Conservation (phyloP, 2,113 vertebrate species). For the Paraplagusia blochii region DNA sequence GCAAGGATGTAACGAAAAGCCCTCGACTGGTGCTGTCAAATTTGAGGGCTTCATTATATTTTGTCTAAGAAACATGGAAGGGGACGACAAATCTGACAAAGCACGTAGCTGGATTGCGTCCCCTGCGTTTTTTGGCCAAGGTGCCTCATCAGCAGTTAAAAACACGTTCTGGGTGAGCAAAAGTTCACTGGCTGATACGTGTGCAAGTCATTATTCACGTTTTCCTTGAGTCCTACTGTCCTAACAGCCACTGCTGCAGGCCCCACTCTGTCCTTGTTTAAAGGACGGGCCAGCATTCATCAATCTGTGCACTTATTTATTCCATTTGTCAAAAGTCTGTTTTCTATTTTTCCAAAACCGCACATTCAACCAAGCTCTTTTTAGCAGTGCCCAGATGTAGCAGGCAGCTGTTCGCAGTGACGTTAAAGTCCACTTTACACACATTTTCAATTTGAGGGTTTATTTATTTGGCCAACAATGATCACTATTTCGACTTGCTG, state of each 20-base stretch:
- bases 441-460: not conserved
- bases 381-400: not conserved
- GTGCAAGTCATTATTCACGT: constrained; percentile 15
- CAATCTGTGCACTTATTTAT: not conserved
- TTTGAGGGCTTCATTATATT: constrained; percentile 24
- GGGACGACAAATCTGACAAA: constrained; percentile 15
- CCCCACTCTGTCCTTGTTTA: not conserved
- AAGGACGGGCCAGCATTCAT: not conserved
- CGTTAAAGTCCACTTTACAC: not conserved
- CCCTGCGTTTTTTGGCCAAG: constrained; percentile 26
- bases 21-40: not conserved
- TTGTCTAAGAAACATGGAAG: constrained; percentile 17
- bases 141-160: constrained; percentile 32
- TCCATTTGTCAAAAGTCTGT: not conserved
- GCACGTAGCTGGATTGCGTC: constrained; percentile 45
- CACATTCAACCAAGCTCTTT: not conserved
- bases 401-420: not conserved
- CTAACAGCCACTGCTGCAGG: not conserved
- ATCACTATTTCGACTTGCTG: not conserved
- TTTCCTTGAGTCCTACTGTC: constrained; percentile 9
- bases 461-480: constrained; percentile 1
- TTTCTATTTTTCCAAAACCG: not conserved
- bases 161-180: constrained; percentile 38
- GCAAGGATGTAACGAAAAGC: not conserved
- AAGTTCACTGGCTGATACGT: constrained; percentile 39